Conservation (phyloP, 2,797 vertebrate genomes). For the Acanthurus tractus region DNA sequence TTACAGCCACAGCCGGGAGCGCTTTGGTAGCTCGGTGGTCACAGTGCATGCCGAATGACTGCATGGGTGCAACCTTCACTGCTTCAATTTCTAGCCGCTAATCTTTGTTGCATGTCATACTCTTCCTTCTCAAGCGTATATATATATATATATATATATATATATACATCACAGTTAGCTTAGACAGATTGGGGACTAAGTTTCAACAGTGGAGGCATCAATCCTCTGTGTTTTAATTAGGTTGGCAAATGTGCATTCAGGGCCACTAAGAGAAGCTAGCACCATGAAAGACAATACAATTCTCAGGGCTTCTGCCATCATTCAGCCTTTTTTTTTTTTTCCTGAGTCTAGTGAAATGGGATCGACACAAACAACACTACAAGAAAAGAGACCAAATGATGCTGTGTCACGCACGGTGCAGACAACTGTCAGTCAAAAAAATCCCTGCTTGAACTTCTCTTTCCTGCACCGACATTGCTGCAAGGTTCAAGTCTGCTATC, state of each 20-base stretch:
- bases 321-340: slow-evolving; percentile 7
- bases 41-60: no score
- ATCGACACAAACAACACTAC: slow-evolving; percentile 17
- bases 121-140: no score
- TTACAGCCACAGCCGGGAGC: no score
- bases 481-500: slow-evolving; percentile 3
- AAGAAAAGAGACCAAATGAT: slow-evolving; percentile 35
- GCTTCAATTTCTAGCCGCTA: no score
- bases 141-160: slow-evolving; percentile 1
- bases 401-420: slow-evolving; percentile 8
- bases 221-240: slow-evolving; percentile 70
- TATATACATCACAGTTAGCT: slow-evolving; percentile 41
- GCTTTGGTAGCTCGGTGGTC: no score
- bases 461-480: not conserved
- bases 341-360: not conserved
- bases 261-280: slow-evolving; percentile 38
- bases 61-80: no score
- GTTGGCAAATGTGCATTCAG: slow-evolving; percentile 58
- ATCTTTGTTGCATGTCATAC: no score
- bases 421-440: slow-evolving; percentile 33
- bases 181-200: slow-evolving; percentile 60
- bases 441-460: not conserved
- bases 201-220: slow-evolving; percentile 54
- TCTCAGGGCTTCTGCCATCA: slow-evolving; percentile 2
- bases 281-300: slow-evolving; percentile 27